These are phyloP conservation scores for Manis javanica DNA, from an alignment of 2,797 vertebrate species.

Conservation along the genomic window DNA sequence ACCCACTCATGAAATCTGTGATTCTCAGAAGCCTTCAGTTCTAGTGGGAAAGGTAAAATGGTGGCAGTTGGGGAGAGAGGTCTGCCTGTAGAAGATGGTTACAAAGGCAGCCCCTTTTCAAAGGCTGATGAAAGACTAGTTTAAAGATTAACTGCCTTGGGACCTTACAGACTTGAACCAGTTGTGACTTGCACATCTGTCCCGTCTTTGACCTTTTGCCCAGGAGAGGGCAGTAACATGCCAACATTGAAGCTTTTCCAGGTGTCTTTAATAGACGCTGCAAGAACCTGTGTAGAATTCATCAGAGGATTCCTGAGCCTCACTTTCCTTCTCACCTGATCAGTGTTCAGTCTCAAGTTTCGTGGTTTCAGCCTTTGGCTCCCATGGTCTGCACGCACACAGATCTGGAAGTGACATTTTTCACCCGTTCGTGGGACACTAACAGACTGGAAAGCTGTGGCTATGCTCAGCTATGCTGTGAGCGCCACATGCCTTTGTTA, in stretches of 20 bases:
- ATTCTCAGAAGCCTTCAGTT: not conserved
- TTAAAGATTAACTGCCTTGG: not conserved
- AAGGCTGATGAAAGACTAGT: not conserved
- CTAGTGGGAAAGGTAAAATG: not conserved
- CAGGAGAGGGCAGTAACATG: conserved; percentile 83
- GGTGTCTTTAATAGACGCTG: conserved; percentile 5
- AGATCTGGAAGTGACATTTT: not conserved
- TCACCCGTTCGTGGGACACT: not conserved
- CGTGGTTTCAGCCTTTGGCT: not conserved
- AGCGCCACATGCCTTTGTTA: not conserved
- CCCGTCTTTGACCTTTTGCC: conserved; percentile 77
- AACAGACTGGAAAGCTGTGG: not conserved
- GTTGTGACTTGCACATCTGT: conserved; percentile 39
- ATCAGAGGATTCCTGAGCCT: conserved; percentile 3
- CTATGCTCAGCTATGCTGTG: not conserved
- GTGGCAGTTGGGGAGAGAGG: not conserved
- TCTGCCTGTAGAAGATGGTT: not conserved
- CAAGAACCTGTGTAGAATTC: not conserved
- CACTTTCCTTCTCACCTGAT: conserved; percentile 7
- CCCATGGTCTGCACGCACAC: not conserved
- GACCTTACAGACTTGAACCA: not conserved
- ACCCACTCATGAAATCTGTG: not conserved
- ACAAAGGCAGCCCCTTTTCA: not conserved
- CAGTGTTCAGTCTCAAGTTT: not conserved
- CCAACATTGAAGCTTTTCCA: conserved; percentile 60